phyloP scores from a whole-genome alignment of 2,113 vertebrate species.

The Australoheros scitulus region DNA sequence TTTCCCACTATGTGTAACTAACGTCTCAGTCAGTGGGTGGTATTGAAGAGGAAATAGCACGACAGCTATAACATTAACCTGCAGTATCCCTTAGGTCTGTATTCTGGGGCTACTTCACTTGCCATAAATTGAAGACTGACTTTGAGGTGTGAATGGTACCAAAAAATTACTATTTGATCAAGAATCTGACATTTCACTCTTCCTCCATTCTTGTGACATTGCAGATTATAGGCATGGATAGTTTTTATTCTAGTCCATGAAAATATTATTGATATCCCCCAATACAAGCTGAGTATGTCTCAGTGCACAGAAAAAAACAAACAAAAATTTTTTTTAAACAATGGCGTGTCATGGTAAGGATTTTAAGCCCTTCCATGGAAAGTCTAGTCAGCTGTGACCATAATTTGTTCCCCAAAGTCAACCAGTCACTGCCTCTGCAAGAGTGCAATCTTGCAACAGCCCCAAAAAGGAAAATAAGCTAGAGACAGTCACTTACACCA shows the following conservation, averaged over 20 bases:
- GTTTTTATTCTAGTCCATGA: conserved; percentile 9
- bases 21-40: conserved; percentile 4
- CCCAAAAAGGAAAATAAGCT: conserved; percentile 20
- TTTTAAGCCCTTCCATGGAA: conserved; percentile 40
- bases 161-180: conserved; percentile 5
- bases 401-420: conserved; percentile 13
- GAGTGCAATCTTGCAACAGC: conserved; percentile 21
- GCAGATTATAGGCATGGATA: conserved; percentile 2
- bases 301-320: conserved; percentile 17
- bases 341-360: conserved; percentile 25
- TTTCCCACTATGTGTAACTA: not conserved
- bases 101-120: conserved; percentile 28
- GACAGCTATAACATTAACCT: conserved; percentile 27
- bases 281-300: not conserved
- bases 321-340: conserved; percentile 36
- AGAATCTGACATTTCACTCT: not conserved
- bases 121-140: conserved; percentile 33
- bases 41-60: conserved; percentile 11
- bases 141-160: conserved; percentile 22
- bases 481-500: not conserved
- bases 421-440: conserved; percentile 34
- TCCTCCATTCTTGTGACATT: conserved; percentile 20
- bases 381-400: conserved; percentile 48
- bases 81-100: conserved; percentile 29
- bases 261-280: not conserved